Evolutionary conservation across 2,797 vertebrate species (phyloP).

Genomic region (Hapalemur alaotrensis): DNA sequence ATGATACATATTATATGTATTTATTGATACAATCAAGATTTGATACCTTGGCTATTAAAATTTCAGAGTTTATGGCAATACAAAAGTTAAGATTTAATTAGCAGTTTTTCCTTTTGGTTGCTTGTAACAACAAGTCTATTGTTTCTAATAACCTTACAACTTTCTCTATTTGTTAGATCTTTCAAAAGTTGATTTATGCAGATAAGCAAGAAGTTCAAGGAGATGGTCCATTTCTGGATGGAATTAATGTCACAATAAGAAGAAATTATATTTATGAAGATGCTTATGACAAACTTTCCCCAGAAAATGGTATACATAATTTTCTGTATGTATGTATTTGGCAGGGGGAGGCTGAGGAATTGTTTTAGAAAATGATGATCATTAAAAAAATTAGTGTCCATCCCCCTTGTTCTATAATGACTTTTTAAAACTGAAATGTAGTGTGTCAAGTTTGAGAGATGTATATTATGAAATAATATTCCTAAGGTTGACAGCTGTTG

Average conservation of each 20-base stretch:
- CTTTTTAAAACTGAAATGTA: background rate
- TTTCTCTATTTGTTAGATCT: conserved; percentile 89
- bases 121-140: background rate
- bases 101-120: background rate
- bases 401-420: background rate
- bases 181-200: conserved; percentile 97
- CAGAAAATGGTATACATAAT: conserved; percentile 93
- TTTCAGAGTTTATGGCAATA: background rate
- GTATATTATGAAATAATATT: background rate
- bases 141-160: background rate
- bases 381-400: background rate
- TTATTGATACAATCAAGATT: background rate
- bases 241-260: conserved; percentile 97
- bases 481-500: background rate
- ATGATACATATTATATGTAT: background rate
- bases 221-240: conserved; percentile 96
- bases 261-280: conserved; percentile 99
- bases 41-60: conserved; percentile 35
- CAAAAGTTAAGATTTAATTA: background rate
- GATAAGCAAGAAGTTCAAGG: conserved; percentile 98
- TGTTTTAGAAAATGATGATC: background rate
- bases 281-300: conserved; percentile 98
- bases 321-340: background rate
- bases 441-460: background rate
- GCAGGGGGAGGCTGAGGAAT: background rate